These are phyloP conservation scores for Ciona savignyi DNA, from an alignment of 23 tunicate genomes.

Conservation along the genomic window DNA sequence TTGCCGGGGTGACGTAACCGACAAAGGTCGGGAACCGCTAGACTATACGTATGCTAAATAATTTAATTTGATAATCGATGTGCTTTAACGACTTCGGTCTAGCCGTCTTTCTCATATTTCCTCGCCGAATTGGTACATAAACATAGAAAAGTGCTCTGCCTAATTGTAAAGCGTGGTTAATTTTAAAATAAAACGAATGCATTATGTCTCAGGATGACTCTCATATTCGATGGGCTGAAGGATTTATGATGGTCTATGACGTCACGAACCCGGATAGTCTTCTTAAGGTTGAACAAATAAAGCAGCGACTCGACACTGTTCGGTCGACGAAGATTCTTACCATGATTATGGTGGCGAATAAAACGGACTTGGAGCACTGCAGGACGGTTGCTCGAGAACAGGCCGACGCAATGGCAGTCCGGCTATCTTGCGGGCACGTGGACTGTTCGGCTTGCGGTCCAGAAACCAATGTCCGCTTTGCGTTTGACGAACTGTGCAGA, in stretches of 20 bases:
- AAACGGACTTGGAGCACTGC: slow-evolving; percentile 63
- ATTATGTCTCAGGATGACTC: slow-evolving; percentile 45
- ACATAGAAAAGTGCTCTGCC: not conserved
- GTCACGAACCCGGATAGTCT: slow-evolving; percentile 53
- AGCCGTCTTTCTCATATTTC: too few relatives aligned
- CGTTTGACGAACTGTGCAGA: slow-evolving; percentile 88
- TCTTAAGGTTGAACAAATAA: slow-evolving; percentile 29
- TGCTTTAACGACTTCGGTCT: too few relatives aligned
- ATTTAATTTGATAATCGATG: too few relatives aligned
- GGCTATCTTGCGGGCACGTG: slow-evolving; percentile 49
- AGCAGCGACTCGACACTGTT: slow-evolving; percentile 37
- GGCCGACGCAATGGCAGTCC: slow-evolving; percentile 22
- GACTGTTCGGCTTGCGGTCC: slow-evolving; percentile 83
- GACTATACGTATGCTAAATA: too few relatives aligned
- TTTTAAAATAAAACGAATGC: too few relatives aligned
- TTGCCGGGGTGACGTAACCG: too few relatives aligned
- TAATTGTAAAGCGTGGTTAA: not conserved
- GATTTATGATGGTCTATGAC: slow-evolving; percentile 86
- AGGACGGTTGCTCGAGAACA: slow-evolving; percentile 38
- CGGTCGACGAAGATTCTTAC: slow-evolving; percentile 24
- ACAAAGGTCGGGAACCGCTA: too few relatives aligned
- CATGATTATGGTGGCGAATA: slow-evolving; percentile 75
- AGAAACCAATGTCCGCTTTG: slow-evolving; percentile 49
- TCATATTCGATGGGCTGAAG: slow-evolving; percentile 83
- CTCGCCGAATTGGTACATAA: too few relatives aligned